Evolutionary conservation across 2,888 invertebrate genomes (phyloP).

Genomic region (Furcula furcula): DNA sequence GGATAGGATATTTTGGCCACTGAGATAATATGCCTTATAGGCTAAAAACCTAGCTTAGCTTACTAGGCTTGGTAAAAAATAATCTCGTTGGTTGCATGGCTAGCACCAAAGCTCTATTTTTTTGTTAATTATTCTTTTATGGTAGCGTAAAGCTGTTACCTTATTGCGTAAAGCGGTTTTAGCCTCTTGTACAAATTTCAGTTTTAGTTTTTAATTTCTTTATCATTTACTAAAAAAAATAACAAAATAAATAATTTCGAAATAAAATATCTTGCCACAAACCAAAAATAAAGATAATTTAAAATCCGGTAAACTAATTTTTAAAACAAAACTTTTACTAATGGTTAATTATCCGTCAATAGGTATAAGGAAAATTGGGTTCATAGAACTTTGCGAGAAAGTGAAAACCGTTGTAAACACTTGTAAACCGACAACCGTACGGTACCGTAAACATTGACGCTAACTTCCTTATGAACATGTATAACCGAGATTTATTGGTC

Average conservation of each 20-base stretch:
- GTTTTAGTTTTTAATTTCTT: too few species aligned
- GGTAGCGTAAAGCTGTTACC: constrained; percentile 11
- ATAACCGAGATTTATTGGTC: constrained; percentile 17
- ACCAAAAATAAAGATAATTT: too few species aligned
- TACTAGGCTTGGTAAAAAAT: too few species aligned
- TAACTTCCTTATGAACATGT: constrained; percentile 32
- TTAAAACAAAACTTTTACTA: too few species aligned
- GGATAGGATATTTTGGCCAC: too few species aligned
- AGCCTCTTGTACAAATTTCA: constrained; percentile 14
- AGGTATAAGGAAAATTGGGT: constrained; percentile 57
- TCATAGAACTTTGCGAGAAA: constrained; percentile 50
- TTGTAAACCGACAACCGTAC: constrained; percentile 35
- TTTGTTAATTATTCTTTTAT: constrained; percentile 20
- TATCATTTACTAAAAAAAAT: too few species aligned
- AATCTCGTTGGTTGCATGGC: too few species aligned
- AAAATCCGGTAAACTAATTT: too few species aligned
- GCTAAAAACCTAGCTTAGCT: too few species aligned
- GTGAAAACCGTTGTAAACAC: constrained; percentile 34
- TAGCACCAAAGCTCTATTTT: constrained; percentile 2
- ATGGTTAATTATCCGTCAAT: constrained; percentile 19
- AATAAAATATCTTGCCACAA: too few species aligned
- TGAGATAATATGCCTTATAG: too few species aligned
- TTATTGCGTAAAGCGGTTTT: constrained; percentile 11
- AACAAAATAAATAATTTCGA: too few species aligned
- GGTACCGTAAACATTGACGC: constrained; percentile 29